These are phyloP conservation scores for Drosophila colorata DNA, from an alignment of 2,888 invertebrate species.

Conservation along the genomic window DNA sequence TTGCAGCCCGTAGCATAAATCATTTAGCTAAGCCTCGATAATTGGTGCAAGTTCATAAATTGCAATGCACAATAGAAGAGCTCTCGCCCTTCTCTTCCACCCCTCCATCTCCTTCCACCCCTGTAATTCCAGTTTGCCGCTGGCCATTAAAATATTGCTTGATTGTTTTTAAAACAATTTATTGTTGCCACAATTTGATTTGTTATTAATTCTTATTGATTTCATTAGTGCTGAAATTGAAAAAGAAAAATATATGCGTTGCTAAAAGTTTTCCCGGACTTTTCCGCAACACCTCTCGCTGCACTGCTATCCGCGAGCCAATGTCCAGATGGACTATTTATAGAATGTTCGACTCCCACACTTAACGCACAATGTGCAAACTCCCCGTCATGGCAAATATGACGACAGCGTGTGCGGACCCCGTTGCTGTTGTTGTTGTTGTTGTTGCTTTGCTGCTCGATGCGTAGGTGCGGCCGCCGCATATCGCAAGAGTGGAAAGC, in stretches of 20 bases:
- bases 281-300: not conserved
- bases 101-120: no score
- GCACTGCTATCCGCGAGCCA: not conserved
- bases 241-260: constrained; percentile 19
- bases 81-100: no score
- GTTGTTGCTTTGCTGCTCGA: constrained; percentile 11
- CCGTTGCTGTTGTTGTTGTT: constrained; percentile 29
- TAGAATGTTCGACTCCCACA: constrained; percentile 55
- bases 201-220: constrained; percentile 60
- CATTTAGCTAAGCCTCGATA: constrained; percentile 4
- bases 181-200: constrained; percentile 51
- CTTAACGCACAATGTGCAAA: constrained; percentile 23
- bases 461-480: constrained; percentile 44
- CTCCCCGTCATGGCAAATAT: constrained; percentile 43
- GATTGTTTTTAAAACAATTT: constrained; percentile 27
- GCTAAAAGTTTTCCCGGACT: constrained; percentile 3
- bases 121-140: not conserved
- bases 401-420: constrained; percentile 55
- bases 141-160: constrained; percentile 4
- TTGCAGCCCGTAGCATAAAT: constrained; percentile 5
- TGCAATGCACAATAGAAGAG: not conserved
- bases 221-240: constrained; percentile 38
- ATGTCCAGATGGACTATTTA: constrained; percentile 48
- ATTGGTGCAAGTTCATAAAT: constrained; percentile 16
- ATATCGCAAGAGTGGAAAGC: constrained; percentile 42